Conservation (phyloP, 92 coral and sea anemone species). For the Zoanthus sansibaricus region DNA sequence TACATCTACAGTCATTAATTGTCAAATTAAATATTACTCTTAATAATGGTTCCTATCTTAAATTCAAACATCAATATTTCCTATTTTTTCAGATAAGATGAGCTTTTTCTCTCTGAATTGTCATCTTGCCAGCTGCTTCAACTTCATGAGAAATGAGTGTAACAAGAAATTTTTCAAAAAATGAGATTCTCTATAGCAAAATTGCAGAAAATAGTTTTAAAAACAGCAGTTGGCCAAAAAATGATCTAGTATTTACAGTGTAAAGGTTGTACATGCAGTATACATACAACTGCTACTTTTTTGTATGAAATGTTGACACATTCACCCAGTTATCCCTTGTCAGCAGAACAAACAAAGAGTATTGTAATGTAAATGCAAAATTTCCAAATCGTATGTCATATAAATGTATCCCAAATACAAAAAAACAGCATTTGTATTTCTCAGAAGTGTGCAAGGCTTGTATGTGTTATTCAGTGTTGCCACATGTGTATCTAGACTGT, state of each 20-base stretch:
- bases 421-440: slow-evolving; percentile 21
- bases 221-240: not conserved
- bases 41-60: not conserved
- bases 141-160: not conserved
- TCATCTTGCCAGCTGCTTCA: not conserved
- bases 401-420: not conserved
- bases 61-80: too few species aligned
- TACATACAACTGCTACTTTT: slow-evolving; percentile 27
- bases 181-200: slow-evolving; percentile 16
- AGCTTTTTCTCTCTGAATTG: not conserved
- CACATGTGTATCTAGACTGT: slow-evolving; percentile 6
- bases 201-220: slow-evolving; percentile 13
- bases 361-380: too few species aligned
- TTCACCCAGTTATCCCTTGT: not conserved
- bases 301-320: not conserved
- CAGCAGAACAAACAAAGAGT: not conserved
- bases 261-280: not conserved
- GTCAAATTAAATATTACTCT: not conserved
- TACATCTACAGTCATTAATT: not conserved
- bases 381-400: not conserved
- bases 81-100: too few species aligned
- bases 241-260: not conserved
- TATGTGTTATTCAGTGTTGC: not conserved
- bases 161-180: not conserved
- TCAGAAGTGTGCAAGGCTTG: slow-evolving; percentile 8